Base-by-base conservation (phyloP, 2,113 vertebrate species). In the pig (Sus scrofa) region DNA sequence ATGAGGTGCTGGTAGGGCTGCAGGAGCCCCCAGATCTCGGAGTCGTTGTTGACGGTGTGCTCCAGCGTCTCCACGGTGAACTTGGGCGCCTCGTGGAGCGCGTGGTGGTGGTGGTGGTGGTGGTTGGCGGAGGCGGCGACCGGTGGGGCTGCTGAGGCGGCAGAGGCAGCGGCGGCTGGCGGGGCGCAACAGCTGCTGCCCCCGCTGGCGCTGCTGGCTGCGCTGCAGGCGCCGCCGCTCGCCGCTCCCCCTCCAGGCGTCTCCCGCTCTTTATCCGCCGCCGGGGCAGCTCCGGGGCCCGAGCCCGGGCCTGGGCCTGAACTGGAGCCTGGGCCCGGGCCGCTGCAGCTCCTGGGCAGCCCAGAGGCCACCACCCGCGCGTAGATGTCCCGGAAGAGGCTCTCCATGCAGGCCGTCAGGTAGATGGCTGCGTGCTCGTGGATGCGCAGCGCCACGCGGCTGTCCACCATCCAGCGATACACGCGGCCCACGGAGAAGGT, bases 381-480 rank as follows among this genome's bases (percentile, higher is more conserved):
- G 97, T 99, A 98, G 97, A 99, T 98, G 97, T 99, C 99, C 32
- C 99, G 99, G 98, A 99, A 99, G 37, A 99, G 99, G 98, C 98
- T 99, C 98, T 99, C 99, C 98, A 99, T 98, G 98, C 99, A 99
- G 94, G 99, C 99, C 0, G 99, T 99, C 98, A 99, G 99, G 99
- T 99, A 99, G 98, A 99, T 99, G 89, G 99, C 99, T 9, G 99
- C 99, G 98, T 99, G 99, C 97, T 99, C 99, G 98, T 99, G 99
- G 98, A 99, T 98, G 98, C 99, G 98, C 94, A 99, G 98, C 93
- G 99, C 99, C 74, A 99, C 99, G 96, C 99, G 98, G 98, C 99
- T 99, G 98, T 99, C 99, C 96, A 99, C 99, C 99, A 99, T 99
- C 99, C 99, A 99, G 98, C 99, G 99, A 98, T 99, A 99, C 99